Conservation (phyloP, 2,113 vertebrate genomes). For the Mola mola region DNA sequence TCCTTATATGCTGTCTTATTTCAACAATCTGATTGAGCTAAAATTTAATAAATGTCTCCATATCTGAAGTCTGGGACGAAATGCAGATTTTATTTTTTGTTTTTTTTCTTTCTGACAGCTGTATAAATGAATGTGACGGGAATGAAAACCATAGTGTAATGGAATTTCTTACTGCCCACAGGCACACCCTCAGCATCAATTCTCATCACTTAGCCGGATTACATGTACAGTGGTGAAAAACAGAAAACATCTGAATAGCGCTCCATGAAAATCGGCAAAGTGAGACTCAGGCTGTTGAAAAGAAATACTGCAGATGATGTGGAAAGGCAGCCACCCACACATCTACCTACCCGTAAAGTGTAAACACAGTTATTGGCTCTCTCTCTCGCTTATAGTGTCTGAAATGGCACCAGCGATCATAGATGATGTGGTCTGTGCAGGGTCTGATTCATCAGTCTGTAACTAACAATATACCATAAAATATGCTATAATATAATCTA, state of each 20-base stretch:
- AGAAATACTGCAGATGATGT: constrained; percentile 10
- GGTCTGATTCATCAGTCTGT: neutral
- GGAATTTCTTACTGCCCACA: too few species aligned
- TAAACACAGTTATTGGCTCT: neutral
- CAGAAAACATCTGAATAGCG: too few species aligned
- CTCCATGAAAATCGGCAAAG: constrained; percentile 1
- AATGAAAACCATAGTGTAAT: too few species aligned
- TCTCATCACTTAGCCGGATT: too few species aligned
- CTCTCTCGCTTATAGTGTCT: neutral
- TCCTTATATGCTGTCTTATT: constrained; percentile 1
- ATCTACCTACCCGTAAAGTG: neutral
- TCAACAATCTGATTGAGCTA: neutral
- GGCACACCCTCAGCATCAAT: too few species aligned
- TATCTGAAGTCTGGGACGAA: too few species aligned
- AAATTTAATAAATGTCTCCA: constrained; percentile 9
- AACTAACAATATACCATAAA: neutral
- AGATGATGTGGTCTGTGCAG: neutral
- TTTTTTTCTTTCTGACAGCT: too few species aligned
- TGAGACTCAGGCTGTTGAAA: constrained; percentile 28
- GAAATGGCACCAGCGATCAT: neutral
- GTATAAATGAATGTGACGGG: too few species aligned
- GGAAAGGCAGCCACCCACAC: neutral
- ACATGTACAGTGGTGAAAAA: too few species aligned
- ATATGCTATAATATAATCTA: too few species aligned
- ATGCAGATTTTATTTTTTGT: too few species aligned